Conservation (phyloP, 2,888 invertebrate genomes). For the Meiosimyza platycephala region DNA sequence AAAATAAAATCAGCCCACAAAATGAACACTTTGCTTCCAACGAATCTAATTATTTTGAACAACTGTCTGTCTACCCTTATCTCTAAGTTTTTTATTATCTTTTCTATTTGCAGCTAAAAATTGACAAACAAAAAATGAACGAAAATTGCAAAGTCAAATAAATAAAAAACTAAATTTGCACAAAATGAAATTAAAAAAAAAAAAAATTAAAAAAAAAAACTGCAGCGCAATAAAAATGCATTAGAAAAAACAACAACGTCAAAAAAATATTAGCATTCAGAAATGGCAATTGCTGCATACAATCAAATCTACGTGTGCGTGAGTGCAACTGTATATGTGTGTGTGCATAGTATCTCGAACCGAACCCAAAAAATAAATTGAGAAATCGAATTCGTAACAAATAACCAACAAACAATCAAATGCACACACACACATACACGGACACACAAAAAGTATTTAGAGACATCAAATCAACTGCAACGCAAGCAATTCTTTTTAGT, state of each 20-base stretch:
- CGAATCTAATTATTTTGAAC: too few species aligned
- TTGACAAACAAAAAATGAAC: too few species aligned
- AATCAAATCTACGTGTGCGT: too few species aligned
- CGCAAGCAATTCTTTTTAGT: background rate
- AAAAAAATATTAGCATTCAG: background rate
- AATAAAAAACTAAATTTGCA: too few species aligned
- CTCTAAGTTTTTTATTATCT: too few species aligned
- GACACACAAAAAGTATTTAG: slow-evolving; percentile 24
- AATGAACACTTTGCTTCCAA: too few species aligned
- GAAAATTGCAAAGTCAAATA: too few species aligned
- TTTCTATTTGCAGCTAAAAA: too few species aligned
- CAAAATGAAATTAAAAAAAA: background rate
- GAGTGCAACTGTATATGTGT: background rate
- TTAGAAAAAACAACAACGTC: background rate
- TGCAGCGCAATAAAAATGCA: slow-evolving; percentile 9
- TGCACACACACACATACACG: slow-evolving; percentile 3
- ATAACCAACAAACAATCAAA: slow-evolving; percentile 21
- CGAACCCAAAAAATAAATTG: slow-evolving; percentile 22
- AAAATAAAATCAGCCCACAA: too few species aligned
- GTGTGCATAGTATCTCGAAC: background rate
- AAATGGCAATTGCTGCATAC: background rate
- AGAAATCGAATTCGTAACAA: slow-evolving; percentile 19
- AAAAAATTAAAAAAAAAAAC: background rate
- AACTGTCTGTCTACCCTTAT: too few species aligned
- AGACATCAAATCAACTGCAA: slow-evolving; percentile 11